Conservation (phyloP, 1,140 invertebrate genomes). For the Aphaenogaster rudis region DNA sequence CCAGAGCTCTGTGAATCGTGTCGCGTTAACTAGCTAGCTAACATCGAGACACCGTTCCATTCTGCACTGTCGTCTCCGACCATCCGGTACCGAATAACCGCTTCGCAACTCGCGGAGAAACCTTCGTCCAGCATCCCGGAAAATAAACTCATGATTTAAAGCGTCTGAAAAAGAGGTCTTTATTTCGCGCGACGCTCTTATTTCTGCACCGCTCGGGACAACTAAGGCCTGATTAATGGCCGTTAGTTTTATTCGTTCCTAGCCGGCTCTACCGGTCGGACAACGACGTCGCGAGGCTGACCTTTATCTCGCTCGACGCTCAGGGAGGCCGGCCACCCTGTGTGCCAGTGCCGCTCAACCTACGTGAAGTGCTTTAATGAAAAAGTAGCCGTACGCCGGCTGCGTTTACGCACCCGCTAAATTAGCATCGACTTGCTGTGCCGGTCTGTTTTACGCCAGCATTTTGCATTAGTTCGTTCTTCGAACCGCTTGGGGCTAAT, state of each 20-base stretch:
- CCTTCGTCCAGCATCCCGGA: conserved; percentile 32
- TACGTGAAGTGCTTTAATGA: conserved; percentile 59
- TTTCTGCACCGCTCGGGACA: conserved; percentile 75
- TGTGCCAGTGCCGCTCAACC: conserved; percentile 36
- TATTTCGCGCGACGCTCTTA: conserved; percentile 79
- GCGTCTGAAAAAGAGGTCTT: conserved; percentile 82
- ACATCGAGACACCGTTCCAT: conserved; percentile 36
- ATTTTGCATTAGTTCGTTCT: conserved; percentile 35
- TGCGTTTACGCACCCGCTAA: conserved; percentile 35
- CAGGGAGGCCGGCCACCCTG: conserved; percentile 34
- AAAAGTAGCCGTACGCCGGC: conserved; percentile 24
- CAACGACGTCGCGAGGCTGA: conserved; percentile 65
- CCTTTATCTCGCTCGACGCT: conserved; percentile 75
- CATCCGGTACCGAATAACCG: conserved; percentile 54
- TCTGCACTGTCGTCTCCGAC: conserved; percentile 38
- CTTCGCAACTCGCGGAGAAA: conserved; percentile 9
- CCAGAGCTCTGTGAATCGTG: conserved; percentile 44
- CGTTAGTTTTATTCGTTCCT: conserved; percentile 83
- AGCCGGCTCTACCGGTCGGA: conserved; percentile 56
- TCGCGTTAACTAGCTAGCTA: conserved; percentile 53
- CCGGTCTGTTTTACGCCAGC: not conserved
- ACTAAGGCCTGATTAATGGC: conserved; percentile 84
- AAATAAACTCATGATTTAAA: conserved; percentile 85
- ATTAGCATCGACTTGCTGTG: conserved; percentile 14
- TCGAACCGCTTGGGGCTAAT: conserved; percentile 3